phyloP scores from a whole-genome alignment of 2,113 vertebrate species.

The Empidonax traillii region DNA sequence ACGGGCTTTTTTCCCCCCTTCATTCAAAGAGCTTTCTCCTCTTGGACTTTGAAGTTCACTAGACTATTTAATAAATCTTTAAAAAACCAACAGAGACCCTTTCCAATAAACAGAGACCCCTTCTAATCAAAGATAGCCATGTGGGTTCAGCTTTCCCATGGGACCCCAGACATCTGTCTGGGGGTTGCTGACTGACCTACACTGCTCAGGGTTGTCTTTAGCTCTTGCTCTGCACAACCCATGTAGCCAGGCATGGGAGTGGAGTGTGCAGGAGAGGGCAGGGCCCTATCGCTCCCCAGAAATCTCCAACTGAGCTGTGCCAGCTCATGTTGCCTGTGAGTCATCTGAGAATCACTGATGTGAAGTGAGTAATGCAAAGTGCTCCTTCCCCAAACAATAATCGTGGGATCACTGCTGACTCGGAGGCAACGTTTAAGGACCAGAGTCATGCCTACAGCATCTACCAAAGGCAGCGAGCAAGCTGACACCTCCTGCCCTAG shows the following conservation, averaged over 20 bases:
- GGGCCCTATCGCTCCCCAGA: neutral
- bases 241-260: fast-evolving
- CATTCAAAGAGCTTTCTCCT: neutral
- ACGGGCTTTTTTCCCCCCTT: neutral
- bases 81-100: neutral
- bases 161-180: neutral
- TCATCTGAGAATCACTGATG: neutral
- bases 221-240: neutral
- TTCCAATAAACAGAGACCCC: neutral
- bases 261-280: neutral
- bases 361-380: neutral
- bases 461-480: neutral
- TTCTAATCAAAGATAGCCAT: neutral
- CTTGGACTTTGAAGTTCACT: neutral
- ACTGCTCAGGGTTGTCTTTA: neutral
- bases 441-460: neutral
- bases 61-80: neutral
- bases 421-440: neutral
- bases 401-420: neutral
- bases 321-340: neutral
- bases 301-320: neutral
- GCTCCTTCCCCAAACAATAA: neutral
- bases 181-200: neutral
- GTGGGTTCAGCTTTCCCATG: neutral
- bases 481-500: neutral